These are phyloP conservation scores for Salminus brasiliensis DNA, from an alignment of 2,113 vertebrate genomes.

Conservation along the genomic window DNA sequence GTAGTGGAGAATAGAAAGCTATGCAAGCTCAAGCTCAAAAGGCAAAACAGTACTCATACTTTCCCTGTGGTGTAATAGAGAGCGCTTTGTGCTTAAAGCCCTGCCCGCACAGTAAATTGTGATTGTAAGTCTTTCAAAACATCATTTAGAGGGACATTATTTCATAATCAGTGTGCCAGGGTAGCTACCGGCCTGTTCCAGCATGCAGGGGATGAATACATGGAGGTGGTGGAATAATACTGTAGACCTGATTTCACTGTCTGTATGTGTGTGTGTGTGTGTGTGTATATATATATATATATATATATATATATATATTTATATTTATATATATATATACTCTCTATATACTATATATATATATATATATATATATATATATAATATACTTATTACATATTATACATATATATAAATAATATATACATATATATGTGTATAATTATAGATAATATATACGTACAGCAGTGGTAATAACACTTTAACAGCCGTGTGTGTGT, in stretches of 20 bases:
- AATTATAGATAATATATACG: too few species aligned
- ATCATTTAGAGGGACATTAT: not conserved
- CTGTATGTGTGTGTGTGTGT: slow-evolving; percentile 25
- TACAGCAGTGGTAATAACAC: too few species aligned
- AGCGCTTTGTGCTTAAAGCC: not conserved
- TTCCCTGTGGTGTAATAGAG: not conserved
- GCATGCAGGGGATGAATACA: not conserved
- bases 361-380: too few species aligned
- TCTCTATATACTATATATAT: too few species aligned
- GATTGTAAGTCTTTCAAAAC: slow-evolving; percentile 9
- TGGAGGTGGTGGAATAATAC: too few species aligned
- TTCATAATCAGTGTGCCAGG: slow-evolving; percentile 13
- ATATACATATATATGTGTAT: too few species aligned
- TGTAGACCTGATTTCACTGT: not conserved
- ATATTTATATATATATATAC: too few species aligned
- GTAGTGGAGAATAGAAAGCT: not conserved
- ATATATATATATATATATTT: too few species aligned
- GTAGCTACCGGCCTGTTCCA: slow-evolving; percentile 12
- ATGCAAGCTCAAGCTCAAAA: not conserved
- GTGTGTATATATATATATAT: too few species aligned
- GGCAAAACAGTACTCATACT: not conserved
- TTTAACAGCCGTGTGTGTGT: too few species aligned
- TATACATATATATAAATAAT: too few species aligned
- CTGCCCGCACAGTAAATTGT: not conserved
- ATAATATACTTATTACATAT: too few species aligned